These are phyloP conservation scores for Drosophila ezoana DNA, from an alignment of 2,888 invertebrate genomes.

Conservation along the genomic window DNA sequence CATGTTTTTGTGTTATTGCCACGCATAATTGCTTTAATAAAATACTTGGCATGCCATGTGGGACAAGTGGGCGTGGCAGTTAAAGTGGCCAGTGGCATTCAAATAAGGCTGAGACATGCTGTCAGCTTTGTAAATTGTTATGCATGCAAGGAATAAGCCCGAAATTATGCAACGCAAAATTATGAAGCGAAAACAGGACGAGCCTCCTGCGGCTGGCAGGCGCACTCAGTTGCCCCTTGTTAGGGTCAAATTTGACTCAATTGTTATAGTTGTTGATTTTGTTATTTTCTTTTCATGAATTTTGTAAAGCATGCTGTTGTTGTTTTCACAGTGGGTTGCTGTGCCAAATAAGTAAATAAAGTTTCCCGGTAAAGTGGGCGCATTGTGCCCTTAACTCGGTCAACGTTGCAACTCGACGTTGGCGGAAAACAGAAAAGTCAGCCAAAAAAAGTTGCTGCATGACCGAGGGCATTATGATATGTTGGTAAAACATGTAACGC, in stretches of 20 bases:
- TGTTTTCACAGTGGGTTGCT: constrained; percentile 24
- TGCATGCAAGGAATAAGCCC: constrained; percentile 25
- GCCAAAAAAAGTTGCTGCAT: constrained; percentile 55
- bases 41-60: constrained; percentile 35
- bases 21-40: constrained; percentile 64
- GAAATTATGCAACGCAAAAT: constrained; percentile 53
- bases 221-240: constrained; percentile 35
- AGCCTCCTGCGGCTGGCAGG: constrained; percentile 27
- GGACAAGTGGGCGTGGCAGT: constrained; percentile 18
- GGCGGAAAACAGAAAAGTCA: constrained; percentile 36
- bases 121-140: constrained; percentile 35
- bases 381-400: constrained; percentile 49
- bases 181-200: constrained; percentile 32
- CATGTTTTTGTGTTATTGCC: constrained; percentile 31
- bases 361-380: constrained; percentile 39
- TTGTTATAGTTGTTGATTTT: constrained; percentile 19
- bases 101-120: constrained; percentile 23
- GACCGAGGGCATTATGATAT: constrained; percentile 52
- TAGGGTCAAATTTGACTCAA: constrained; percentile 44
- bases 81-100: constrained; percentile 31
- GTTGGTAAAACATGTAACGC: too few species aligned
- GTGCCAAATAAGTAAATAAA: constrained; percentile 55
- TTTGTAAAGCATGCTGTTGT: constrained; percentile 11
- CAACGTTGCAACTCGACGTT: constrained; percentile 39
- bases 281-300: background rate